Conservation (phyloP, 2,113 vertebrate genomes). For the Equus przewalskii region DNA sequence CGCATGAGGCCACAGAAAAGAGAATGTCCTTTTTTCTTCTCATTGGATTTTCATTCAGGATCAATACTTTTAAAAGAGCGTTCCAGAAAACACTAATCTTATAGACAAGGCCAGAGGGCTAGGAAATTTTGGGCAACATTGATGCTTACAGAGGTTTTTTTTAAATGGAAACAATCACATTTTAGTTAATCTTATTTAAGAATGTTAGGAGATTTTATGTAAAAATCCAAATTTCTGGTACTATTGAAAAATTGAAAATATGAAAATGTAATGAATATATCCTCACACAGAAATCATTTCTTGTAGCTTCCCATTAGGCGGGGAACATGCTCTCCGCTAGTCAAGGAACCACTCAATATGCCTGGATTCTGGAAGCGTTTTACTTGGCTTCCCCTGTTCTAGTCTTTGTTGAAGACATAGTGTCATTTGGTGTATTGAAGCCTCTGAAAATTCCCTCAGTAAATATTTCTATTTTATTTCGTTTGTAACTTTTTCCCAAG, state of each 20-base stretch:
- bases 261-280: neutral
- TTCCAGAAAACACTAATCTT: neutral
- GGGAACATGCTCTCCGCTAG: neutral
- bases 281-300: neutral
- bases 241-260: neutral
- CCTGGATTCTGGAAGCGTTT: neutral
- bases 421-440: neutral
- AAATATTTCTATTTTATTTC: constrained; percentile 37
- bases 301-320: neutral
- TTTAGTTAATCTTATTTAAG: neutral
- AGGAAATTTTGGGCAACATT: neutral
- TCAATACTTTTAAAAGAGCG: neutral
- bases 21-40: neutral
- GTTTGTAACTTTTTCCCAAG: neutral
- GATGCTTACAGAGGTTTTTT: neutral
- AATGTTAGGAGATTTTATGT: neutral
- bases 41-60: neutral
- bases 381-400: neutral
- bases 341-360: neutral
- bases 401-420: neutral
- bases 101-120: neutral
- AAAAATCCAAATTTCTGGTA: constrained; percentile 14
- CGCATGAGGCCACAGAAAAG: neutral
- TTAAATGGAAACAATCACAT: neutral
- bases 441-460: neutral